These are phyloP conservation scores for Eulemur rufifrons DNA, from an alignment of 2,113 vertebrate genomes.

Conservation along the genomic window DNA sequence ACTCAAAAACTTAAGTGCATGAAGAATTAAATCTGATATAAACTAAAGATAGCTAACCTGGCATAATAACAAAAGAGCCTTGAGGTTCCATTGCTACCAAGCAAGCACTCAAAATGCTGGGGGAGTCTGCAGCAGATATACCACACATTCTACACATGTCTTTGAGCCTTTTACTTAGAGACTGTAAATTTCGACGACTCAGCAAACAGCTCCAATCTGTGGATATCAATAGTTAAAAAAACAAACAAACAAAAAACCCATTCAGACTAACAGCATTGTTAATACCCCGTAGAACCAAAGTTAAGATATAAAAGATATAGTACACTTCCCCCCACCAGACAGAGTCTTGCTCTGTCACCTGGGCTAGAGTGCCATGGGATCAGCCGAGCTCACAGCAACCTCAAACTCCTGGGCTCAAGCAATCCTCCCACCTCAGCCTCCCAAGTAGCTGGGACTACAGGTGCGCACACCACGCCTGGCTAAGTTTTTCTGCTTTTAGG, in stretches of 20 bases:
- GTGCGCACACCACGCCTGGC: too few relatives aligned
- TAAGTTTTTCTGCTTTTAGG: too few relatives aligned
- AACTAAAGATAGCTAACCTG: conserved; percentile 85
- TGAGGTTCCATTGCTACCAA: conserved; percentile 98
- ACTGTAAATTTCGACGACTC: conserved; percentile 96
- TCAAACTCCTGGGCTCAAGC: too few relatives aligned
- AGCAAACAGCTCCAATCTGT: conserved; percentile 98
- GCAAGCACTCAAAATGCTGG: conserved; percentile 97
- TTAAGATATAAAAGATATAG: conserved; percentile 1
- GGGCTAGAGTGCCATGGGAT: too few relatives aligned
- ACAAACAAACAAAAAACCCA: neutral
- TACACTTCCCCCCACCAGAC: neutral
- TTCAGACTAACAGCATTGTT: conserved; percentile 15
- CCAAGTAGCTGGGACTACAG: too few relatives aligned
- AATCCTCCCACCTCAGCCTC: too few relatives aligned
- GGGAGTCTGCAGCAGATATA: conserved; percentile 96
- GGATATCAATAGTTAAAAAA: conserved; percentile 55
- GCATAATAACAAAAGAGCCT: conserved; percentile 98
- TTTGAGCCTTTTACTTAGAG: conserved; percentile 95
- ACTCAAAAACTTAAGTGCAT: neutral
- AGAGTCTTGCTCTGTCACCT: too few relatives aligned
- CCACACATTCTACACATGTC: conserved; percentile 99
- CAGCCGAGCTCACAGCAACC: too few relatives aligned
- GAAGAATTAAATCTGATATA: conserved; percentile 42
- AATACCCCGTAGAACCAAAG: neutral